Base-by-base conservation (phyloP, 2,888 invertebrate species). In the Rotaria socialis region DNA sequence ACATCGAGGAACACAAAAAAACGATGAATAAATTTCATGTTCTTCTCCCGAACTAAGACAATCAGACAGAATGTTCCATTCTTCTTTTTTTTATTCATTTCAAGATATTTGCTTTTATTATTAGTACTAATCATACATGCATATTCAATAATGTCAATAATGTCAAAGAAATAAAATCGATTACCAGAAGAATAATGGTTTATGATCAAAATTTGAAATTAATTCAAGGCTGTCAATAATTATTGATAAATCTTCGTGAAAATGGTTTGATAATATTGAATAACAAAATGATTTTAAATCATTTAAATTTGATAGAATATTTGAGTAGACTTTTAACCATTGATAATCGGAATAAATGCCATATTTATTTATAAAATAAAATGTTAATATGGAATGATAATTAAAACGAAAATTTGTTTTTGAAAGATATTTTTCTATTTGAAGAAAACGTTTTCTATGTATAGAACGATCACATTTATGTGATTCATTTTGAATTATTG, bases 111-210 rank as follows among this genome's bases (percentile, higher is more conserved):
- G 67, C 14, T 67, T 67, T 67, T 67, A 67, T 67, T 67, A 35
- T 35, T 35, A 67, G 3, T 35, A 35, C 35, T 67, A 67, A 67
- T 67, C 35, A 35, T 11, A 67, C 16, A 67, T 67, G 67, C 67
- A 67, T 67, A 67, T 67, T 67, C 16, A 67, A 67, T 67, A 27
- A 67, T 60, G 60, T 60, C 60, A 60, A 67, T 67, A 67, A 67
- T 67, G 67, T 67, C 67, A 67, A 27, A 67, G 16, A 67, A 67
- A 27, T 67, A 67, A 35, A 67, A 35, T 67, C 67, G 67, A 67
- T 80, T 80, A 80, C 80, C 80, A 80, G n/a, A 47, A 80, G 14
- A 80, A 80, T 11, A 80, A 47, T 80, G 80, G 80, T 80, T 80
- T 80, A 11, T n/a, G 24, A 80, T 43, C 43, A 24, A n/a, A 47